A percentile compares a stretch with the other conserved stretches of the same genome.
phyloP scores from a whole-genome alignment of 1,140 invertebrate genomes.

The Zaprionus capensis region DNA sequence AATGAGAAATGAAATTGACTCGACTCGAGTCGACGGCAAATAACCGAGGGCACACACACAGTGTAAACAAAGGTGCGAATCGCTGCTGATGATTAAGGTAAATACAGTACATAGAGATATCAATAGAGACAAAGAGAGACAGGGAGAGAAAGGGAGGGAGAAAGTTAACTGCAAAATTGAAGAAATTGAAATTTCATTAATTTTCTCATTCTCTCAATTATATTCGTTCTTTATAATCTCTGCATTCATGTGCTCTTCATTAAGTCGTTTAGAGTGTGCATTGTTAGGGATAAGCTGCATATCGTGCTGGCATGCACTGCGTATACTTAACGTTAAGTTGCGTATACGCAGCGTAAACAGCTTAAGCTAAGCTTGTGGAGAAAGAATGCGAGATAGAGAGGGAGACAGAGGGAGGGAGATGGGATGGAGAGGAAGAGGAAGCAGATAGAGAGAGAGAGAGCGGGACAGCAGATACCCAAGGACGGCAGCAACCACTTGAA shows the following conservation, averaged over 20 bases:
- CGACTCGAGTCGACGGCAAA: not conserved
- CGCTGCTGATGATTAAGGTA: not conserved
- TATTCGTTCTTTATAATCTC: not conserved
- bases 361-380: not conserved
- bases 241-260: not conserved
- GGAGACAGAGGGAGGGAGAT: not conserved
- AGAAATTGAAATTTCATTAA: conserved; percentile 3
- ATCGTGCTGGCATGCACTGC: conserved; percentile 8
- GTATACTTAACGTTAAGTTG: conserved; percentile 35
- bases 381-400: not conserved
- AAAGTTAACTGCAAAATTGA: not conserved
- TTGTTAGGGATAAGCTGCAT: not conserved
- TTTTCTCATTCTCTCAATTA: not conserved
- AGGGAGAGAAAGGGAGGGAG: not conserved
- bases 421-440: not conserved
- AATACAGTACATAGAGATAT: not conserved
- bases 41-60: not conserved
- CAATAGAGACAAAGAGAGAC: not conserved
- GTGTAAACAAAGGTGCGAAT: not conserved
- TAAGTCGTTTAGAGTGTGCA: not conserved
- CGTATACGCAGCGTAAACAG: conserved; percentile 14
- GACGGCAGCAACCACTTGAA: not conserved
- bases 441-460: not conserved
- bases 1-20: not conserved
- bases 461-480: not conserved